Evolutionary conservation across 2,113 vertebrate species (phyloP).

Genomic region (Furnarius figulus): DNA sequence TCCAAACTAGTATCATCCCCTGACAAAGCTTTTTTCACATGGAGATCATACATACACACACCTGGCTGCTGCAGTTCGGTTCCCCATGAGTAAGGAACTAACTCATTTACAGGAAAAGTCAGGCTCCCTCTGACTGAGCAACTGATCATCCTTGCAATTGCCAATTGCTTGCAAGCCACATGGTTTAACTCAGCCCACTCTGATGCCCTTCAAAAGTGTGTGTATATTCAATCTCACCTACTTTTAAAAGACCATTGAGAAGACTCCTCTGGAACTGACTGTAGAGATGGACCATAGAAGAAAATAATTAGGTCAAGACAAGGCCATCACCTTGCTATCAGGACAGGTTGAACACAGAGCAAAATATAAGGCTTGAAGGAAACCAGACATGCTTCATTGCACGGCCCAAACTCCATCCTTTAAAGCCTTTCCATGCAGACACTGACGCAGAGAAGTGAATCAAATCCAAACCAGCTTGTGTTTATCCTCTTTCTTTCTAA

Average conservation of each 20-base stretch:
- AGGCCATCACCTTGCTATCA: background rate
- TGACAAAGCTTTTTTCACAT: background rate
- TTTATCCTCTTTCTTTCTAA: constrained; percentile 14
- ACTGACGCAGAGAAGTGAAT: background rate
- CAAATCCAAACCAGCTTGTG: background rate
- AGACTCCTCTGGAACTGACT: background rate
- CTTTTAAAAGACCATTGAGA: background rate
- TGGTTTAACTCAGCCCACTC: background rate
- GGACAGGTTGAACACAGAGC: background rate
- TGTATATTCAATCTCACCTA: background rate
- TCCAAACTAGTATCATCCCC: background rate
- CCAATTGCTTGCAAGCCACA: background rate
- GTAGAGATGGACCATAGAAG: background rate
- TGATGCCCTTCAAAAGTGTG: background rate
- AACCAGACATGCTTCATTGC: background rate
- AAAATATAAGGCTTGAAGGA: background rate
- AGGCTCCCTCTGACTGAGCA: background rate
- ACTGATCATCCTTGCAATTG: background rate
- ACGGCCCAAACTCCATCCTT: background rate
- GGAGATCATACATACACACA: background rate
- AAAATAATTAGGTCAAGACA: background rate
- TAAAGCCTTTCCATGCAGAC: background rate
- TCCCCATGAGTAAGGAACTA: background rate
- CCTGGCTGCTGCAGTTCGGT: background rate
- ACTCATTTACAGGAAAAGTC: background rate